These are phyloP conservation scores for Drosophila cognata DNA, from an alignment of 2,888 invertebrate species.

Conservation along the genomic window DNA sequence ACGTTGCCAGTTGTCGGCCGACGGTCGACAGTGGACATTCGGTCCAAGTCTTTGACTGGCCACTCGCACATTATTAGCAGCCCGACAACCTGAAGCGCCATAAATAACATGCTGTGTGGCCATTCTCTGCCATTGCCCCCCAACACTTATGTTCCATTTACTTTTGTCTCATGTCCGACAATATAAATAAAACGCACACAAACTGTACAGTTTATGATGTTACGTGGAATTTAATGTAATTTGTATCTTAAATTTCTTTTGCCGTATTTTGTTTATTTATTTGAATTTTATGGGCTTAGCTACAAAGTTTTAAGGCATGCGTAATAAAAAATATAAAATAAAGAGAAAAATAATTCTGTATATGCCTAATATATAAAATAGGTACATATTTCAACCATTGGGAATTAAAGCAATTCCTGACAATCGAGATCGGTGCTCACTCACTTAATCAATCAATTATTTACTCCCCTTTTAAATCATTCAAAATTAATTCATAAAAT, in stretches of 20 bases:
- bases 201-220: slow-evolving; percentile 33
- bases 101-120: slow-evolving; percentile 72
- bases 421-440: not conserved
- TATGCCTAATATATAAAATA: not conserved
- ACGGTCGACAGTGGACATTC: slow-evolving; percentile 33
- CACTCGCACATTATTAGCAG: slow-evolving; percentile 74
- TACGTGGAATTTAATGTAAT: slow-evolving; percentile 50
- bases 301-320: not conserved
- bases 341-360: not conserved
- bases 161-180: slow-evolving; percentile 44
- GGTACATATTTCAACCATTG: not conserved
- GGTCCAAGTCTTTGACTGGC: slow-evolving; percentile 32
- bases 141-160: slow-evolving; percentile 39
- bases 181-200: slow-evolving; percentile 36
- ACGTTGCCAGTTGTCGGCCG: slow-evolving; percentile 22
- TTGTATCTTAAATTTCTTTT: slow-evolving; percentile 44
- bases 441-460: not conserved
- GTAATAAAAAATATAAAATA: not conserved
- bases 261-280: slow-evolving; percentile 6
- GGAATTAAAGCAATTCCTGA: not conserved
- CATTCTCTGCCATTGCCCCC: slow-evolving; percentile 41
- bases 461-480: not conserved
- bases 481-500: not conserved
- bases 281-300: slow-evolving; percentile 19
- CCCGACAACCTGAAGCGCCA: slow-evolving; percentile 70